Evolutionary conservation across 2,113 vertebrate genomes (phyloP).

Genomic region (Haplochromis burtoni): DNA sequence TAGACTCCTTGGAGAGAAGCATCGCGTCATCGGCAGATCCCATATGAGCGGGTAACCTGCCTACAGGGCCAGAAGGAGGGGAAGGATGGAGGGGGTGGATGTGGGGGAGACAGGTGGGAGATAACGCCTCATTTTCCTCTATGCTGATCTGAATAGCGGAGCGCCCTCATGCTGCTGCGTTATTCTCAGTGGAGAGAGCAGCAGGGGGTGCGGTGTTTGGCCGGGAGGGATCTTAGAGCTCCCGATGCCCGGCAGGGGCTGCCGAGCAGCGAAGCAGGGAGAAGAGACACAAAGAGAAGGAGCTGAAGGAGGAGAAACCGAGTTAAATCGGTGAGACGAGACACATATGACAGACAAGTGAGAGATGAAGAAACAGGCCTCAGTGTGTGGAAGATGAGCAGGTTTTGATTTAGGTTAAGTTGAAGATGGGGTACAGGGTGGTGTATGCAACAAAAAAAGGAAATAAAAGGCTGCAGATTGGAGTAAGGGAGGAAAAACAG

Average conservation of each 20-base stretch:
- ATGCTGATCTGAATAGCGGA: conserved; percentile 27
- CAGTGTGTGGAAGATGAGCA: not conserved
- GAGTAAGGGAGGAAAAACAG: not conserved
- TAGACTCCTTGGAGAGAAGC: conserved; percentile 39
- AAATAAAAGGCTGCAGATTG: not conserved
- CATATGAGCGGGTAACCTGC: conserved; percentile 14
- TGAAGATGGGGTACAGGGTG: not conserved
- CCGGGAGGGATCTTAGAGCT: conserved; percentile 34
- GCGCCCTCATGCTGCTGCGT: not conserved
- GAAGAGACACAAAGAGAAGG: conserved; percentile 23
- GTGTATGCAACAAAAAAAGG: not conserved
- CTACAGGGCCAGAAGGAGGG: conserved; percentile 6
- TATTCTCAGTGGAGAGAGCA: conserved; percentile 9
- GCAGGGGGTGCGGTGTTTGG: conserved; percentile 24
- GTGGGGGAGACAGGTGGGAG: not conserved
- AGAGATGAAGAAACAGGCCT: not conserved
- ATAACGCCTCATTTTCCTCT: conserved; percentile 28
- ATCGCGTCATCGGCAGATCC: conserved; percentile 16
- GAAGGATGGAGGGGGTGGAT: not conserved
- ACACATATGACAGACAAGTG: not conserved
- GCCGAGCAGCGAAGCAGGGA: not conserved
- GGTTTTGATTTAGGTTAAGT: not conserved
- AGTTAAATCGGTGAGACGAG: not conserved
- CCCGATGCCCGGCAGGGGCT: not conserved
- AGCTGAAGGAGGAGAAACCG: not conserved